A percentile compares a stretch with the other conserved stretches of the same genome.
These are phyloP conservation scores for Steinernema feltiae DNA, from an alignment of 1,140 invertebrate species.

Conservation along the genomic window DNA sequence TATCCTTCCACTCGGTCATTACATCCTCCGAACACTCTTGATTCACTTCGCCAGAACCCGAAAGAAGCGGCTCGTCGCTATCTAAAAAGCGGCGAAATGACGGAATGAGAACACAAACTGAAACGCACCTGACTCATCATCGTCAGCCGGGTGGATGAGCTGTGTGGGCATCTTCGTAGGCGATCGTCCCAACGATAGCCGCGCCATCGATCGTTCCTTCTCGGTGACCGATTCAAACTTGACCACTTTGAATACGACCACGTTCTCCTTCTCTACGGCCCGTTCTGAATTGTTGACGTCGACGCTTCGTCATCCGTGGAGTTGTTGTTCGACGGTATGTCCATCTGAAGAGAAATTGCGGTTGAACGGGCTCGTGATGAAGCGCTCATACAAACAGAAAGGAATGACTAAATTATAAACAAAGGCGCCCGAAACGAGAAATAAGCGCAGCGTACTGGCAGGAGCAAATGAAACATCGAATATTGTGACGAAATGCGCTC, in stretches of 20 bases:
- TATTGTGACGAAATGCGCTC: too few species aligned
- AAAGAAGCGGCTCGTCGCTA: conserved; percentile 88
- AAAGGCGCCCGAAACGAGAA: too few species aligned
- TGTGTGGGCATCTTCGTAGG: conserved; percentile 60
- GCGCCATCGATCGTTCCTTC: conserved; percentile 68
- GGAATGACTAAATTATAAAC: too few species aligned
- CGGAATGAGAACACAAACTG: too few species aligned
- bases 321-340: not conserved
- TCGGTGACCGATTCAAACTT: conserved; percentile 77
- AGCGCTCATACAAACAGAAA: too few species aligned
- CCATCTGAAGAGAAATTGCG: too few species aligned
- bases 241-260: conserved; percentile 72
- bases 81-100: conserved; percentile 55
- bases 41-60: conserved; percentile 88
- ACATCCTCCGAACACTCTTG: conserved; percentile 90
- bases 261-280: not conserved
- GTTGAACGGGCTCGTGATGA: too few species aligned
- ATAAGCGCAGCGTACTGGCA: too few species aligned
- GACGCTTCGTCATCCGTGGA: not conserved
- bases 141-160: conserved; percentile 62
- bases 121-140: conserved; percentile 72
- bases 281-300: not conserved
- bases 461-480: too few species aligned
- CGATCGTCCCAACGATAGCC: conserved; percentile 60
- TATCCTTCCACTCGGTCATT: conserved; percentile 84